Evolutionary conservation across 2,888 invertebrate genomes (phyloP), one percentile per base, ranked within the genome.

Genomic region (Nowickia ferox): DNA sequence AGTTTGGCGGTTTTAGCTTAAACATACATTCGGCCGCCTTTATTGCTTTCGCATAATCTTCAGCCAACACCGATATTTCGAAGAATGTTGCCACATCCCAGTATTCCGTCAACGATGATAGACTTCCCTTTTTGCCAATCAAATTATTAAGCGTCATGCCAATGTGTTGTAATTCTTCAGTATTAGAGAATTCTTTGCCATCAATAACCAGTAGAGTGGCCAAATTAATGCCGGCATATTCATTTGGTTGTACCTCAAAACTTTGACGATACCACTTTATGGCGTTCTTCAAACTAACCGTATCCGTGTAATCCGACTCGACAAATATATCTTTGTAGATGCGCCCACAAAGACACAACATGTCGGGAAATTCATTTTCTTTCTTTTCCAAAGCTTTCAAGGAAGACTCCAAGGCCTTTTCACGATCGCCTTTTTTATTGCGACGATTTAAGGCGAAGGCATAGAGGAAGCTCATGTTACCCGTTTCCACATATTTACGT

Each of bases 51-150:
- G 96, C 95, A 92, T 98, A 99, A 92, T 99, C 98, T 93, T 99
- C 98, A 2, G 98, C 98, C 44, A 99, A 94, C 0, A 99, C 99
- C 65, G 98, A 98, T 88, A 99, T 99, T 93, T 99, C 99, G 93
- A 99, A 99, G 94, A 98, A 99, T 1, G 98, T 99, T 0, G 99
- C 99, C 15, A 99, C 99, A 92, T 99, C 99, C 99, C 99, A 99
- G 91, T 99, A 99, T 92, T 99, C 99, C 89, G 96, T 96, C 22
- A 99, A 94, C 0, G 97, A 97, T 0, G 96, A 96, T 42, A 99
- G 93, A 91, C 98, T 98, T 59, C 99, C 99, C 92, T 99, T 99
- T 91, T 98, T 97, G 0, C 99, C 99, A 90, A 99, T 99, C 82
- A 99, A 94, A 93, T 98, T 98, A 92, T 99, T 99, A 87, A 99